Evolutionary conservation across 2,113 vertebrate genomes (phyloP).

Genomic region (Melanotaenia duboulayi): DNA sequence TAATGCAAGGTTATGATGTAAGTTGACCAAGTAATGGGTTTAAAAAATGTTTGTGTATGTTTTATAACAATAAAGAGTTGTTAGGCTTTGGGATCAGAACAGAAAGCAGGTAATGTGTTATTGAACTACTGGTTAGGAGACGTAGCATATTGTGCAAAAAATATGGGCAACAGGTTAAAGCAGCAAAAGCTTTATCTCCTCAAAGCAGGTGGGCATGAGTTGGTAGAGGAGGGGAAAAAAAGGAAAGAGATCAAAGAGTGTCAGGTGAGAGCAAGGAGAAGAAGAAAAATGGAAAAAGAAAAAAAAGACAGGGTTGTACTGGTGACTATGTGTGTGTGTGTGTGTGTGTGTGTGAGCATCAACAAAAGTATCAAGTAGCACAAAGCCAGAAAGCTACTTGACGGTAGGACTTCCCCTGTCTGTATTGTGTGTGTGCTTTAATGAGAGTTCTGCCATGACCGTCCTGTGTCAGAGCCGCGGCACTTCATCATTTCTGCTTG

Average conservation of each 20-base stretch:
- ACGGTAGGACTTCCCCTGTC: constrained; percentile 33
- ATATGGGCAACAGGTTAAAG: background rate
- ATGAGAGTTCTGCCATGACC: constrained; percentile 34
- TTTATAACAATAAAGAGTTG: no score
- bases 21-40: background rate
- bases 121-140: background rate
- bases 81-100: background rate
- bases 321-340: background rate
- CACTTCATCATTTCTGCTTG: constrained; percentile 32
- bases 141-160: no score
- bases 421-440: constrained; percentile 5
- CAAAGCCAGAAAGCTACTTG: constrained; percentile 3
- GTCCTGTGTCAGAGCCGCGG: constrained; percentile 21
- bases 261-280: constrained; percentile 8
- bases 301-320: background rate
- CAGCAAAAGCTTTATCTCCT: background rate
- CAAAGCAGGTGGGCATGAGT: constrained; percentile 9
- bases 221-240: background rate
- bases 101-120: background rate
- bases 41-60: no score
- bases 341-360: background rate
- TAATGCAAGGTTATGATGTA: background rate
- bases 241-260: background rate
- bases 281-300: constrained; percentile 1
- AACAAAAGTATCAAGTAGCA: background rate